Evolutionary conservation across 2,888 invertebrate genomes (phyloP).

Genomic region (Catocala fraxini): DNA sequence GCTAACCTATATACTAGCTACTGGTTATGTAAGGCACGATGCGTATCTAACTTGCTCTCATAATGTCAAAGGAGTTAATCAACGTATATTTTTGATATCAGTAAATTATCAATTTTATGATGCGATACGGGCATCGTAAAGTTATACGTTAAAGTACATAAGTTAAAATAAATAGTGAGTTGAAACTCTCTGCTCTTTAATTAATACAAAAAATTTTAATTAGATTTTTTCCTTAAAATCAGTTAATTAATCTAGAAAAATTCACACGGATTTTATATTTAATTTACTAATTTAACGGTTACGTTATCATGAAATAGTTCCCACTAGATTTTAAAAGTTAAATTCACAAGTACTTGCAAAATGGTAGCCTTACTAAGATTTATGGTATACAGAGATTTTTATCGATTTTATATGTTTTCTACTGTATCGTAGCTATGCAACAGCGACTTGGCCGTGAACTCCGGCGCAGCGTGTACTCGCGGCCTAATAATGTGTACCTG

Average conservation of each 20-base stretch:
- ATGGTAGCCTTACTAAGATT: constrained; percentile 49
- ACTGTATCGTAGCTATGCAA: constrained; percentile 51
- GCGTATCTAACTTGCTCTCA: constrained; percentile 21
- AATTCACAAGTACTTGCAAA: constrained; percentile 53
- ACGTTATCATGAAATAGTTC: constrained; percentile 41
- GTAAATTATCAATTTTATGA: no score
- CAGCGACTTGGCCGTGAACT: constrained; percentile 71
- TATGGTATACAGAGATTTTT: constrained; percentile 45
- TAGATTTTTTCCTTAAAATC: constrained; percentile 16
- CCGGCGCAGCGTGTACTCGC: constrained; percentile 49
- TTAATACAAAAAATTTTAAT: constrained; percentile 1
- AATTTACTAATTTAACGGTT: constrained; percentile 42
- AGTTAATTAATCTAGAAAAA: constrained; percentile 38
- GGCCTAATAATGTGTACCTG: constrained; percentile 57
- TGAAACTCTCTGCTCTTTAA: no score
- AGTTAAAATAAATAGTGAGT: no score
- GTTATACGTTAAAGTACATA: no score
- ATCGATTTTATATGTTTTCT: constrained; percentile 54
- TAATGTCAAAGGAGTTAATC: constrained; percentile 18
- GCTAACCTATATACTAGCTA: constrained; percentile 45
- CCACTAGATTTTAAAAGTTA: constrained; percentile 40
- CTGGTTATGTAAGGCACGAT: constrained; percentile 41
- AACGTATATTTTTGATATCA: no score
- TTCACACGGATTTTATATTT: constrained; percentile 47
- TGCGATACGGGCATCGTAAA: no score